These are phyloP conservation scores for Urocyon cinereoargenteus DNA, from an alignment of 2,797 vertebrate species.

Conservation along the genomic window DNA sequence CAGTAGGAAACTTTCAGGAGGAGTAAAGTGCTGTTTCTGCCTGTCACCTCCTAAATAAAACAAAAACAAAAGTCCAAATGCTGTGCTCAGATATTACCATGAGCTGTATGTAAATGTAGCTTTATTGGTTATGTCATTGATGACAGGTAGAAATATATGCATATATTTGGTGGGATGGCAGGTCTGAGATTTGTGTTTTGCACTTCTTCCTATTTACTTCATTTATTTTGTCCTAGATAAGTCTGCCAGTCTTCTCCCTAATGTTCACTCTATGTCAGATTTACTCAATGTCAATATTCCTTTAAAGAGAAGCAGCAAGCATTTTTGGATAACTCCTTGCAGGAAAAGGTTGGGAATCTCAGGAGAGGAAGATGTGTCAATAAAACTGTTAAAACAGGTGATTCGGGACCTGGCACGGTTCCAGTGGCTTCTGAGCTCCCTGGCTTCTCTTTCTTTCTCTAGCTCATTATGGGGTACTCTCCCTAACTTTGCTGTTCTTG, in stretches of 20 bases:
- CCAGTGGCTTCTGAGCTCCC: not conserved
- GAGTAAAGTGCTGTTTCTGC: not conserved
- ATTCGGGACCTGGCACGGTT: not conserved
- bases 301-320: not conserved
- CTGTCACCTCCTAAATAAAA: not conserved
- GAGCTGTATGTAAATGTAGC: not conserved
- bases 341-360: not conserved
- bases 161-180: too few relatives aligned
- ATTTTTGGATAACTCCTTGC: not conserved
- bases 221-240: not conserved
- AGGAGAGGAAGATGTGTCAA: not conserved
- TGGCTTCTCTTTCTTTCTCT: not conserved
- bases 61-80: not conserved
- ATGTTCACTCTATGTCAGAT: not conserved
- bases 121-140: not conserved
- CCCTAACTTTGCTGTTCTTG: not conserved
- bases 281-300: not conserved
- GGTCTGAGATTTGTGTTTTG: not conserved
- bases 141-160: not conserved
- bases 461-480: fast-evolving
- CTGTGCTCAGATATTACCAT: not conserved
- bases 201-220: not conserved
- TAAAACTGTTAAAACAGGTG: not conserved
- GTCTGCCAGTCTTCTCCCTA: not conserved
- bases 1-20: not conserved